Percentiles rank a stretch among this genome's conserved stretches.
Evolutionary conservation across 1,140 invertebrate species (phyloP).

Genomic region (Neomicropteryx cornuta): DNA sequence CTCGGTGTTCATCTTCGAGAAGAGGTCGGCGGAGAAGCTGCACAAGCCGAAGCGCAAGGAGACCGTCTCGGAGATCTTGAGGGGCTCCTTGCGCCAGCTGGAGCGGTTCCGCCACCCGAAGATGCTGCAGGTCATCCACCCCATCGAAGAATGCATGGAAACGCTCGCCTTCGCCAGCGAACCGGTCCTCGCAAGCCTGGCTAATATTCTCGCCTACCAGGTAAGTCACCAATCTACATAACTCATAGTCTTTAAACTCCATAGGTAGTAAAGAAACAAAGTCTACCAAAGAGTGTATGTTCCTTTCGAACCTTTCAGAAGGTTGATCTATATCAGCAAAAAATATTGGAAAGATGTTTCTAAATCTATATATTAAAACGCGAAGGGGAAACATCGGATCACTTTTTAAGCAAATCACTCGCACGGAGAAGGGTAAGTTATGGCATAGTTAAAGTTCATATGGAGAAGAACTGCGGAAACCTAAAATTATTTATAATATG

Average conservation of each 20-base stretch:
- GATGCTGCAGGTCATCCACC: slow-evolving; percentile 61
- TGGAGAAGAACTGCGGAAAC: too few relatives aligned
- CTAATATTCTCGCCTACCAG: slow-evolving; percentile 74
- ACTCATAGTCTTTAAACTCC: not conserved
- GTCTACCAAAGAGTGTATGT: not conserved
- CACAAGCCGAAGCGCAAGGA: slow-evolving; percentile 90
- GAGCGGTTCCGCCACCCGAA: slow-evolving; percentile 82
- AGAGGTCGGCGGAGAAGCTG: slow-evolving; percentile 84
- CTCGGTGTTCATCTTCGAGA: slow-evolving; percentile 93
- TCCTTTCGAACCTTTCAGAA: not conserved
- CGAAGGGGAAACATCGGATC: too few relatives aligned
- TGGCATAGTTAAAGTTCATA: too few relatives aligned
- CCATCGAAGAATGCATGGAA: slow-evolving; percentile 69
- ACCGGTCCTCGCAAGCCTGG: slow-evolving; percentile 75
- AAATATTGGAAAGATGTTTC: too few relatives aligned
- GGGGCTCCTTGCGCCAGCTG: slow-evolving; percentile 68
- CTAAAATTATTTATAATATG: too few relatives aligned
- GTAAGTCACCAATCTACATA: slow-evolving; percentile 26
- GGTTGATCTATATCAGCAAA: too few relatives aligned
- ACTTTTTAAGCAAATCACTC: too few relatives aligned
- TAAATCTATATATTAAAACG: too few relatives aligned
- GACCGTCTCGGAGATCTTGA: slow-evolving; percentile 81
- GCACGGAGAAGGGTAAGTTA: too few relatives aligned
- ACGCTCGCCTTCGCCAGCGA: slow-evolving; percentile 89
- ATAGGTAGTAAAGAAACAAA: not conserved